Conservation (phyloP, 1,140 invertebrate genomes). For the Tenebrio molitor region DNA sequence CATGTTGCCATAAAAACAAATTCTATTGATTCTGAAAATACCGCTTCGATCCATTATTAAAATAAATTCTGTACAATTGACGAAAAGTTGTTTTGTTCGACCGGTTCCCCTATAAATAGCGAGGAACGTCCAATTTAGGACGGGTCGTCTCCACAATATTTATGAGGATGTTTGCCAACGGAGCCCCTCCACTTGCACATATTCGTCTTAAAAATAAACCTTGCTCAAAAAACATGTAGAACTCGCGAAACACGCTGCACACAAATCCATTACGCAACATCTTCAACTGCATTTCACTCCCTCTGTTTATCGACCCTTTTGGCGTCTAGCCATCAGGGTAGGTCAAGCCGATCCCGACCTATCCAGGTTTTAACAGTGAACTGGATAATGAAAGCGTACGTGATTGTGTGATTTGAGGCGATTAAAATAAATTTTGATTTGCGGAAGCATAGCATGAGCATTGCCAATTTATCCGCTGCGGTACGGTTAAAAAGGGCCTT, state of each 20-base stretch:
- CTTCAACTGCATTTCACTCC: background rate
- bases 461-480: background rate
- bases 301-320: constrained; percentile 4
- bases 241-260: background rate
- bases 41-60: too few relatives aligned
- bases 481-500: background rate
- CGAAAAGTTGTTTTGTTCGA: constrained; percentile 8
- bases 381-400: background rate
- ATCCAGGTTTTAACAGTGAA: too few relatives aligned
- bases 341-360: constrained; percentile 13
- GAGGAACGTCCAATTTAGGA: constrained; percentile 11
- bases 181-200: background rate
- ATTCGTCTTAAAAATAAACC: constrained; percentile 20
- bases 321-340: constrained; percentile 9
- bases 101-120: constrained; percentile 20
- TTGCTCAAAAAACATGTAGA: constrained; percentile 6
- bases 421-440: background rate
- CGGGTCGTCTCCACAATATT: constrained; percentile 14
- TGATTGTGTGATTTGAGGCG: background rate
- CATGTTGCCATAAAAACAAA: constrained; percentile 2
- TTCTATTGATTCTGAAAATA: constrained; percentile 21
- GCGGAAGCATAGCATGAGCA: background rate
- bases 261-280: constrained; percentile 13
- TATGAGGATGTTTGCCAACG: constrained; percentile 30
- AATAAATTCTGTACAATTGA: too few relatives aligned